These are phyloP conservation scores for Pocillopora meandrina DNA, from an alignment of 92 coral and sea anemone species.

Conservation along the genomic window DNA sequence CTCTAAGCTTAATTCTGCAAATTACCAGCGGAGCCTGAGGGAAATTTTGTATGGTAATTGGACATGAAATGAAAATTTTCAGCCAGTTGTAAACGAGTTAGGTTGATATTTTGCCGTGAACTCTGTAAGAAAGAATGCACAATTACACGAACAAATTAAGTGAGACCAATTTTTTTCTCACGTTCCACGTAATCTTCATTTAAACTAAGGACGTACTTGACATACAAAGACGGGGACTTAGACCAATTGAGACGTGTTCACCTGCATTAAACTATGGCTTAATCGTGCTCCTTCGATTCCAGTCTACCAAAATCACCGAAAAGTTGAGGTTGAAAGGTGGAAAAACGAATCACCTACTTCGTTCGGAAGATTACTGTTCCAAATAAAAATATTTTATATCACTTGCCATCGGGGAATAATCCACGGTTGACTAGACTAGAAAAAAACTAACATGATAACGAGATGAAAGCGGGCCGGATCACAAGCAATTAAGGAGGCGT, in stretches of 20 bases:
- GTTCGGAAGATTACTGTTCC: no score
- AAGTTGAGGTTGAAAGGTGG: no score
- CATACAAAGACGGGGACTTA: not conserved
- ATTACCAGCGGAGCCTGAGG: no score
- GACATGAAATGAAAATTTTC: not conserved
- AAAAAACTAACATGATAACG: no score
- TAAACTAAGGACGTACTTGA: constrained; percentile 6
- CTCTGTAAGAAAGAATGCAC: not conserved
- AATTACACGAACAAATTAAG: not conserved
- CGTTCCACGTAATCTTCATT: not conserved
- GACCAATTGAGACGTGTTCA: not conserved
- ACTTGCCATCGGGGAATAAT: no score
- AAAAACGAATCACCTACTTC: no score
- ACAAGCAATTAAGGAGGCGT: no score
- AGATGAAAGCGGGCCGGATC: no score
- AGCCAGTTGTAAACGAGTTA: not conserved
- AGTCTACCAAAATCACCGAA: no score
- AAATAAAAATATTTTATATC: no score
- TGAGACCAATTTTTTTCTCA: not conserved
- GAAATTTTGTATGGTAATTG: not conserved
- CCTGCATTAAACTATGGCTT: not conserved
- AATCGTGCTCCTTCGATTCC: not conserved
- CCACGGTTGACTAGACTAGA: no score
- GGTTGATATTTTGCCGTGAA: not conserved
- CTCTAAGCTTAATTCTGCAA: no score